phyloP scores from a whole-genome alignment of 2,797 vertebrate genomes.

The Sebastes steindachneri region DNA sequence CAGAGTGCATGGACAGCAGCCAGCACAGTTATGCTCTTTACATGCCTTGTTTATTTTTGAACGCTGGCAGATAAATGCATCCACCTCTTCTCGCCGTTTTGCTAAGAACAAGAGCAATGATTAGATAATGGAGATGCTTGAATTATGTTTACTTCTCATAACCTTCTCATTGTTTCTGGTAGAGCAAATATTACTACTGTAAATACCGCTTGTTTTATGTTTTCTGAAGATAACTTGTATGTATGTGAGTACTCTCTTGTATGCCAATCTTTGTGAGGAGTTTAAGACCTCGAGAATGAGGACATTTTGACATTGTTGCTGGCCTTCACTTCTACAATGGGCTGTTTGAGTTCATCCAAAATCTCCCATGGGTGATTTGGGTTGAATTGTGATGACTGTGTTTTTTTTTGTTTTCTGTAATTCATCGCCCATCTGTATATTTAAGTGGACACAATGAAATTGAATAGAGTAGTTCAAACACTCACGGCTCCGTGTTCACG shows the following conservation, averaged over 20 bases:
- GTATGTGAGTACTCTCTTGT: not conserved
- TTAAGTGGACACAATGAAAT: not conserved
- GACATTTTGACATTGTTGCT: not conserved
- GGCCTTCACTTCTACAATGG: not conserved
- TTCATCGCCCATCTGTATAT: not conserved
- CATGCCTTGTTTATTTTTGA: conserved; percentile 2
- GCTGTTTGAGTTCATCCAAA: not conserved
- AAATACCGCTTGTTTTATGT: not conserved
- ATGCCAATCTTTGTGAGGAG: not conserved
- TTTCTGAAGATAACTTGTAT: not conserved
- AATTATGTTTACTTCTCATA: conserved; percentile 26
- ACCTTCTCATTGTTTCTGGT: not conserved
- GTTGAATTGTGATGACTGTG: not conserved
- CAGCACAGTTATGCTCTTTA: not conserved
- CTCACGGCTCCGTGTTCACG: not conserved
- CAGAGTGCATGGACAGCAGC: not conserved
- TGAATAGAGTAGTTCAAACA: not conserved
- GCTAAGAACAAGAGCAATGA: not conserved
- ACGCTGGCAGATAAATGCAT: not conserved
- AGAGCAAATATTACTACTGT: not conserved
- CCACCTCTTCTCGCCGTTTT: not conserved
- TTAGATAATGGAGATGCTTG: not conserved
- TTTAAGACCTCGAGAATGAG: not conserved
- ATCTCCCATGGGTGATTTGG: not conserved
- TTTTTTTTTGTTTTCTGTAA: not conserved